These are phyloP conservation scores for Suncus etruscus DNA, from an alignment of 2,113 vertebrate species.

Conservation along the genomic window DNA sequence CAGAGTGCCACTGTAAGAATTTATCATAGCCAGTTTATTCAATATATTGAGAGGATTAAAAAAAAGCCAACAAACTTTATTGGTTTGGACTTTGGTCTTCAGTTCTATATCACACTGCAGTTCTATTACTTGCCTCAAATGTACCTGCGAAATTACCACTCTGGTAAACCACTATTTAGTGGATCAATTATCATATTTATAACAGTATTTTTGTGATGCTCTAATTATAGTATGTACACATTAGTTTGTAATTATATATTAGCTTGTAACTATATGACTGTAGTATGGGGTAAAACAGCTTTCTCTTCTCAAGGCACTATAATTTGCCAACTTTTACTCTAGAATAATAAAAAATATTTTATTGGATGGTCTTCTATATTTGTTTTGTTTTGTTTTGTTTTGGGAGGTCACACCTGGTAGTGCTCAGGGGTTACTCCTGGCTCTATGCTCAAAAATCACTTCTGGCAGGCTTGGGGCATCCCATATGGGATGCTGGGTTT, in stretches of 20 bases:
- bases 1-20: no score
- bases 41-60: no score
- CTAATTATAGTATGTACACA: background rate
- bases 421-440: no score
- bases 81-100: background rate
- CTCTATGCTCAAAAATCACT: no score
- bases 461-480: no score
- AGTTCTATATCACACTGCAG: background rate
- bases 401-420: no score
- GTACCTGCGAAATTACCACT: background rate
- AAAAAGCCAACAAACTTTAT: no score
- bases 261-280: background rate
- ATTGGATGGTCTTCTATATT: background rate
- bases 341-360: background rate
- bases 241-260: background rate
- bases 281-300: background rate
- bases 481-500: no score
- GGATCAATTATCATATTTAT: background rate
- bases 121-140: background rate
- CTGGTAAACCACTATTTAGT: background rate
- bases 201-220: background rate
- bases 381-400: no score
- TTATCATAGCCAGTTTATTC: no score
- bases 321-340: background rate
- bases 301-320: background rate